phyloP scores from a whole-genome alignment of 2,113 vertebrate genomes.

The Rattus rattus region DNA sequence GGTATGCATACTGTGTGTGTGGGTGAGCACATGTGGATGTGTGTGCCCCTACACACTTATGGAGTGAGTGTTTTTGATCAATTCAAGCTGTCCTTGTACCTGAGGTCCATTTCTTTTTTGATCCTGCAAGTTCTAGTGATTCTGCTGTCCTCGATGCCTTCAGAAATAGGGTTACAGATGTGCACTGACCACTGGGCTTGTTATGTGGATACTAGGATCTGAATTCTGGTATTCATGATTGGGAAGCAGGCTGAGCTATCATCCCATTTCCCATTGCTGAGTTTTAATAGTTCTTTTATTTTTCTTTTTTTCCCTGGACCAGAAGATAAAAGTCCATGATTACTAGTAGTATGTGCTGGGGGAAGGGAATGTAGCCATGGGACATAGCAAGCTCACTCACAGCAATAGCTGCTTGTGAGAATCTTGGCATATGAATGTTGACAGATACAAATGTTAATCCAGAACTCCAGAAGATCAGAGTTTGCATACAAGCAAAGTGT shows the following conservation, averaged over 20 bases:
- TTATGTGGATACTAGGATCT: background rate
- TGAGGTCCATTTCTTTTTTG: background rate
- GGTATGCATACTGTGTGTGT: background rate
- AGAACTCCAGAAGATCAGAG: background rate
- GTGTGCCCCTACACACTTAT: background rate
- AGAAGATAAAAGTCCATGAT: background rate
- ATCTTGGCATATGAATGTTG: background rate
- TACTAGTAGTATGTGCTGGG: background rate
- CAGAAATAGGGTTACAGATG: background rate
- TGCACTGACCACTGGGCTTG: background rate
- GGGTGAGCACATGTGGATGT: background rate
- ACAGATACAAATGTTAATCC: background rate
- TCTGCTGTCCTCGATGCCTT: no score
- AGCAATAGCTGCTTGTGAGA: background rate
- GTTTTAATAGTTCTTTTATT: background rate
- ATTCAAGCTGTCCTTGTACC: background rate
- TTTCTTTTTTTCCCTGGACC: background rate
- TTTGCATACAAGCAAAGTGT: background rate
- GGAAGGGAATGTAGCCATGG: background rate
- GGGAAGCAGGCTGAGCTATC: background rate
- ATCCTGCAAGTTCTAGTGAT: background rate
- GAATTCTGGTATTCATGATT: background rate
- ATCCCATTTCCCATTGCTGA: background rate
- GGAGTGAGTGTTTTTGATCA: background rate
- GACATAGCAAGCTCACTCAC: background rate